A percentile compares a stretch with the other conserved stretches of the same genome.
These are phyloP conservation scores for Edolisoma coerulescens DNA, from an alignment of 2,113 vertebrate genomes.

Conservation along the genomic window DNA sequence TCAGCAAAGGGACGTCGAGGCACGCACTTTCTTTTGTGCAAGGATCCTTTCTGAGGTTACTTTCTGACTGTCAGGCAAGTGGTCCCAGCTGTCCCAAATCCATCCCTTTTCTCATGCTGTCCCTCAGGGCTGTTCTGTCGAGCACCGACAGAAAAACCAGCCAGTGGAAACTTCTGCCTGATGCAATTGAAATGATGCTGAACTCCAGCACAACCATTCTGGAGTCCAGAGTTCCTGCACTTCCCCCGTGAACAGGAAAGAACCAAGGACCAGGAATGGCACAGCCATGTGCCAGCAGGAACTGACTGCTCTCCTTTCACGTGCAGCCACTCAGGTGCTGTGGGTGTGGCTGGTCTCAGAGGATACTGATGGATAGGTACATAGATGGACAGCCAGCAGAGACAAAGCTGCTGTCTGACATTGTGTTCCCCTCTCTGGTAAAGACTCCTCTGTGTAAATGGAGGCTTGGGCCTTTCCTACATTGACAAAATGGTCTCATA, in stretches of 20 bases:
- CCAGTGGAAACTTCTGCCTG: background rate
- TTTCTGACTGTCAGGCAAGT: background rate
- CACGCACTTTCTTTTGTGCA: background rate
- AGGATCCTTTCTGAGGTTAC: background rate
- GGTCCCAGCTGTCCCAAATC: background rate
- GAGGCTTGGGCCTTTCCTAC: background rate
- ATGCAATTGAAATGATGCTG: background rate
- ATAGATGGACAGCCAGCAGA: background rate
- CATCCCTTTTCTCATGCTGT: background rate
- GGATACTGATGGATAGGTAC: background rate
- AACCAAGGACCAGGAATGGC: background rate
- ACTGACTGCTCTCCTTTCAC: background rate
- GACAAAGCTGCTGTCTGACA: background rate
- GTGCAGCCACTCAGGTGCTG: background rate
- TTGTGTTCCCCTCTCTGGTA: background rate
- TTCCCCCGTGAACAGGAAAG: background rate
- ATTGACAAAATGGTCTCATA: background rate
- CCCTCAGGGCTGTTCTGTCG: background rate
- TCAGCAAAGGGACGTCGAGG: background rate
- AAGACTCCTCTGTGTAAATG: background rate
- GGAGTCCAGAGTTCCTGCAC: background rate
- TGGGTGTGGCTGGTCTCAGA: background rate
- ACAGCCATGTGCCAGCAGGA: background rate
- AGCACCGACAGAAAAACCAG: background rate
- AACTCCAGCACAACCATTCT: background rate